phyloP scores from a whole-genome alignment of 2,888 invertebrate genomes.

The Iselma pallidipennis region DNA sequence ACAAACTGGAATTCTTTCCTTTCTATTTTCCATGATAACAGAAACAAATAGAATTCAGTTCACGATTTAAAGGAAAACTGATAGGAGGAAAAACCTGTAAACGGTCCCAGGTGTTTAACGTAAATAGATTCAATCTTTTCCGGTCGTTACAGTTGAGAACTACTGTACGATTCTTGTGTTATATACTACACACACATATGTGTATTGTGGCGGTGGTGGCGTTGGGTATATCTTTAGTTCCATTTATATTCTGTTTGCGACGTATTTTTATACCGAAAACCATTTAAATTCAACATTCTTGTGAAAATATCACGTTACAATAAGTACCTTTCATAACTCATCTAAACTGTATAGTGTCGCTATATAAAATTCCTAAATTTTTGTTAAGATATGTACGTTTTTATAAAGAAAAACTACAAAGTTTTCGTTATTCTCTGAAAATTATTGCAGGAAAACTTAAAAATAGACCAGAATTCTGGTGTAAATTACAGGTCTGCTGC shows the following conservation, averaged over 20 bases:
- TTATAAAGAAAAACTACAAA: too few relatives aligned
- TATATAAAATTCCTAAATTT: neutral
- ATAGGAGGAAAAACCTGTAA: neutral
- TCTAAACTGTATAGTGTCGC: neutral
- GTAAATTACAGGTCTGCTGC: constrained; percentile 15
- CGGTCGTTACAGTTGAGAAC: constrained; percentile 32
- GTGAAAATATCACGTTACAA: neutral
- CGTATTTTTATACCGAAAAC: neutral
- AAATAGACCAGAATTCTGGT: constrained; percentile 2
- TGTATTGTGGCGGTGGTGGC: neutral
- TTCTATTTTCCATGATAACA: too few relatives aligned
- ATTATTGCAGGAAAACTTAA: neutral
- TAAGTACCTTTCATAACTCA: neutral
- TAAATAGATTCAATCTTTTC: constrained; percentile 36
- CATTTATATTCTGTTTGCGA: neutral
- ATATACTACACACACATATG: too few relatives aligned
- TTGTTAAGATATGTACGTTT: too few relatives aligned
- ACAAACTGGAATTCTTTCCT: too few relatives aligned
- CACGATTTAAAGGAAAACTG: neutral
- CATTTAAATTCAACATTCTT: neutral
- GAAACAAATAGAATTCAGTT: too few relatives aligned
- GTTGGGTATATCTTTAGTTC: neutral
- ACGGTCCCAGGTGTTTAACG: constrained; percentile 32
- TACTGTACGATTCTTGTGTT: constrained; percentile 3
- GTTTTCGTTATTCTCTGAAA: too few relatives aligned